Conservation (phyloP, 2,888 invertebrate genomes). For the Sinhomidia bicolor region DNA sequence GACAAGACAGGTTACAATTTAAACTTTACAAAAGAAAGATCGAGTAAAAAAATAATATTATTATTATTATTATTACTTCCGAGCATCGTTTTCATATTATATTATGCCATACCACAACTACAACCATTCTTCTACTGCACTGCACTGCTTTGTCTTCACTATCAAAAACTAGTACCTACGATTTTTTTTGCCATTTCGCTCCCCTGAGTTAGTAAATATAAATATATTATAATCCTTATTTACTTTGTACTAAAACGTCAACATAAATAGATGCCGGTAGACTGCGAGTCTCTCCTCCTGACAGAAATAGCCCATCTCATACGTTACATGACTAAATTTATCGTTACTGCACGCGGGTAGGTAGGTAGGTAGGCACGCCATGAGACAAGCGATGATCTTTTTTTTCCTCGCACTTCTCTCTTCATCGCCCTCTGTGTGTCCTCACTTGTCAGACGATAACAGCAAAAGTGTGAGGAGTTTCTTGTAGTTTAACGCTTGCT, state of each 20-base stretch:
- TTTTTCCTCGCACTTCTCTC: not conserved
- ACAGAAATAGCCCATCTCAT: constrained; percentile 63
- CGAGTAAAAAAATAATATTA: not conserved
- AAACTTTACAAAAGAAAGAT: not conserved
- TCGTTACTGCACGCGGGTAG: constrained; percentile 41
- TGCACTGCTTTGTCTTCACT: not conserved
- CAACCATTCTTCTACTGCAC: not conserved
- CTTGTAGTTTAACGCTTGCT: constrained; percentile 27
- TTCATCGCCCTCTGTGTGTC: constrained; percentile 24
- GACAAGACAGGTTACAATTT: constrained; percentile 19
- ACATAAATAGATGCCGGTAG: constrained; percentile 69
- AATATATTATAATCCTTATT: constrained; percentile 40
- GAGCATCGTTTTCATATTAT: not conserved
- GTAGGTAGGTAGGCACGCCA: not conserved
- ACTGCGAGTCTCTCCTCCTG: constrained; percentile 60
- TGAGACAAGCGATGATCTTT: constrained; percentile 26
- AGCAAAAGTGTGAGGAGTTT: not conserved
- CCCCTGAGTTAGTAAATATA: constrained; percentile 16
- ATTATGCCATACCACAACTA: constrained; percentile 8
- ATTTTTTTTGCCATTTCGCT: constrained; percentile 22
- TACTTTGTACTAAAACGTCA: constrained; percentile 57
- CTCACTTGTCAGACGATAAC: constrained; percentile 34
- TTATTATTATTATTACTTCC: constrained; percentile 25
- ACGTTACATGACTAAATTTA: constrained; percentile 49
- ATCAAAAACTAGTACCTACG: not conserved